Evolutionary conservation across 2,888 invertebrate species (phyloP), one percentile per base, ranked within the genome.

Genomic region (Autographa pulchrina): DNA sequence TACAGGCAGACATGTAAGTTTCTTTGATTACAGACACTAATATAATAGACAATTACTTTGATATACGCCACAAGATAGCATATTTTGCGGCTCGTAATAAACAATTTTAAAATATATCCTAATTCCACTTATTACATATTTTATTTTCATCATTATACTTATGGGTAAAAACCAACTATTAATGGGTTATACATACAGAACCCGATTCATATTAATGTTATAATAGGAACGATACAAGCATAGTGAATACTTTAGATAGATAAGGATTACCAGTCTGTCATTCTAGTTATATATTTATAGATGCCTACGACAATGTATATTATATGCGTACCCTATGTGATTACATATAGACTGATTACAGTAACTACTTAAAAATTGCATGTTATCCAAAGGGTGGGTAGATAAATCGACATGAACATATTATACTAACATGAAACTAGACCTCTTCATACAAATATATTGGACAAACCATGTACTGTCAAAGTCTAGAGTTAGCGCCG

Each of bases 191-290:
- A 62, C 80, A 75, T 67, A 75, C 59, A 71, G 38, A 70, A 71
- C 63, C 68, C 68, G 60, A 65, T 69, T 48, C 20, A 68, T 68
- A 60, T 61, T 61, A 25, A 65, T 54, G 71, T 65, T 59, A 75
- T 67, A 35, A 65, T 61, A 81, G 81, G 81, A 80, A 81, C 81
- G 20, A 74, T 75, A 77, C 60, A 83, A 77, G 78, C 70, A 68
- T 77, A 80, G 64, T 81, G 77, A 74, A 73, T 73, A 80, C 65
- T 68, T 82, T 32, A 54, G 6, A 67, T 74, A 76, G 38, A 65
- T 74, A 76, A 60, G 62, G 71, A 73, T 74, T 65, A 74, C 80
- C 81, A 81, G 81, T 83, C 81, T 81, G 81, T 77, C 61, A 43
- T 69, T 68, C 70, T 80, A 81, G 61, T 59, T 77, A 70, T 63